Conservation (phyloP, 1,140 invertebrate genomes). For the Drosophila lini region DNA sequence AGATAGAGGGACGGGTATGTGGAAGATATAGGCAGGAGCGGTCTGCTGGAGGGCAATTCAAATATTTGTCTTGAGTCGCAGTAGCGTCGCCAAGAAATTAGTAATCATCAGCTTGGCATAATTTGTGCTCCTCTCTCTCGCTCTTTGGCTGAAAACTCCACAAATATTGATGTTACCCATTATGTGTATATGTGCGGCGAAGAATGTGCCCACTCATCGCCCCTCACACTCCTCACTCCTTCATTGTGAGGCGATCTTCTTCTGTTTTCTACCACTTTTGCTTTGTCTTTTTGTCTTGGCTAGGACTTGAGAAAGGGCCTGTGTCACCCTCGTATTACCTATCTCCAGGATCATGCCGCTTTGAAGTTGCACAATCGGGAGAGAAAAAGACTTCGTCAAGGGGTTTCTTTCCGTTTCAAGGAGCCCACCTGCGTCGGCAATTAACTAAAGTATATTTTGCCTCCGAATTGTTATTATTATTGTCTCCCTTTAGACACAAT, state of each 20-base stretch:
- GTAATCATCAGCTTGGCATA: conserved; percentile 65
- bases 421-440: conserved; percentile 75
- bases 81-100: conserved; percentile 73
- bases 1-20: conserved; percentile 12
- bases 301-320: conserved; percentile 43
- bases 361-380: conserved; percentile 76
- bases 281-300: conserved; percentile 22
- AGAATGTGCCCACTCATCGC: conserved; percentile 75
- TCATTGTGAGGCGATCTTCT: conserved; percentile 22
- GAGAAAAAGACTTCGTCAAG: conserved; percentile 41
- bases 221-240: conserved; percentile 55
- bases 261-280: conserved; percentile 22
- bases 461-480: conserved; percentile 45
- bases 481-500: conserved; percentile 51
- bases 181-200: conserved; percentile 16
- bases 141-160: conserved; percentile 24
- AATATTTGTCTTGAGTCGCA: conserved; percentile 77
- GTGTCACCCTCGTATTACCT: conserved; percentile 32
- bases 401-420: conserved; percentile 8
- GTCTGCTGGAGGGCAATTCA: conserved; percentile 72
- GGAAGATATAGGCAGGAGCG: conserved; percentile 41
- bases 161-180: conserved; percentile 69
- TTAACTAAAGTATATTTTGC: conserved; percentile 61
- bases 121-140: conserved; percentile 32
- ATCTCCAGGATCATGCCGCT: conserved; percentile 55